Conservation (phyloP, 2,113 vertebrate genomes). For the Dipodomys spectabilis region DNA sequence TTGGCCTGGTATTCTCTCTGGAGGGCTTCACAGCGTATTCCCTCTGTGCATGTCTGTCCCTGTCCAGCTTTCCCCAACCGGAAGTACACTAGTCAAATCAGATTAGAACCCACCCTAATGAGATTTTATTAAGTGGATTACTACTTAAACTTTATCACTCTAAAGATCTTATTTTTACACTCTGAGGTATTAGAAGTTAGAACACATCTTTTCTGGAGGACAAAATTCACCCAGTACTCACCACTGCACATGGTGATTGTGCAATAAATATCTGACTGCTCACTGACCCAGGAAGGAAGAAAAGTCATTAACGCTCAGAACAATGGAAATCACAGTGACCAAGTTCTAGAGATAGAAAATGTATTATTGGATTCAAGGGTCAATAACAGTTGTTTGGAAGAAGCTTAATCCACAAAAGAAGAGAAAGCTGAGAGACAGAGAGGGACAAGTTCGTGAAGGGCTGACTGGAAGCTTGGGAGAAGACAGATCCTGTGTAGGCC, state of each 20-base stretch:
- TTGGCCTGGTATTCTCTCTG: not conserved
- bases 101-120: not conserved
- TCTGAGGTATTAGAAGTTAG: not conserved
- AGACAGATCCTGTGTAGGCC: not conserved
- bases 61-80: not conserved
- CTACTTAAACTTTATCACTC: not conserved
- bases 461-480: not conserved
- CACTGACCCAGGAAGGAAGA: not conserved
- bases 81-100: not conserved
- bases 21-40: not conserved
- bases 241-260: not conserved
- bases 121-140: slow-evolving; percentile 5
- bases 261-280: not conserved
- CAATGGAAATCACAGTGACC: not conserved
- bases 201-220: not conserved
- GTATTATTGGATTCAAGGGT: not conserved
- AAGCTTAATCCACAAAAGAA: not conserved
- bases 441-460: not conserved
- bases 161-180: not conserved
- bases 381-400: not conserved
- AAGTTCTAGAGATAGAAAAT: not conserved
- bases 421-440: not conserved
- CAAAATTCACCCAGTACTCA: not conserved
- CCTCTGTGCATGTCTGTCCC: not conserved
- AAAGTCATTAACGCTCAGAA: not conserved